Percentiles rank a stretch among this genome's conserved stretches.
Evolutionary conservation across 2,888 invertebrate species (phyloP).

Genomic region (Laspeyria flexula): DNA sequence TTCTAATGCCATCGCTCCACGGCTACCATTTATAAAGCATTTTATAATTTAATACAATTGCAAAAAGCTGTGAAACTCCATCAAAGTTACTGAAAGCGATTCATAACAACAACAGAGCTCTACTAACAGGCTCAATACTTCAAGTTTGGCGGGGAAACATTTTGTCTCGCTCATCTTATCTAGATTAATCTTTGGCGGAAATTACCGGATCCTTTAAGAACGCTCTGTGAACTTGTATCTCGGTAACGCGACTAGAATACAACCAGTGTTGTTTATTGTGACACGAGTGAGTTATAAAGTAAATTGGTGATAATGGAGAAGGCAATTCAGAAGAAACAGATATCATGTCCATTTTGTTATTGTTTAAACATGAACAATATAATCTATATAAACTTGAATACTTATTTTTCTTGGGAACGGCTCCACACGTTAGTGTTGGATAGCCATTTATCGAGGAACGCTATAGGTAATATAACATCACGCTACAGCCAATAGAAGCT

Average conservation of each 20-base stretch:
- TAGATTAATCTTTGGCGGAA: slow-evolving; percentile 21
- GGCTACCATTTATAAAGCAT: too few species aligned
- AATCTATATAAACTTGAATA: too few species aligned
- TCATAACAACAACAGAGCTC: slow-evolving; percentile 2
- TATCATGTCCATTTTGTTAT: neutral
- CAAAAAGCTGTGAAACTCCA: neutral
- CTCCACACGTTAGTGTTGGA: too few species aligned
- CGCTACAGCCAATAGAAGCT: too few species aligned
- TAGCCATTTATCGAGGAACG: too few species aligned
- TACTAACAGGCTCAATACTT: slow-evolving; percentile 4
- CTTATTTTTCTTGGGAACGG: too few species aligned
- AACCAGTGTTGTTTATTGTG: neutral
- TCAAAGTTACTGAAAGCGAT: neutral
- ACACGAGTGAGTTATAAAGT: neutral
- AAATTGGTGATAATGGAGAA: too few species aligned
- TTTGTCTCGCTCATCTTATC: slow-evolving; percentile 21
- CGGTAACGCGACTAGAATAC: slow-evolving; percentile 19
- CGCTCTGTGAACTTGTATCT: slow-evolving; percentile 10
- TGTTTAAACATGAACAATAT: too few species aligned
- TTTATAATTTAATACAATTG: too few species aligned
- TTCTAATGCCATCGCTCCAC: too few species aligned
- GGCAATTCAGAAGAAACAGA: neutral
- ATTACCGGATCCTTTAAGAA: slow-evolving; percentile 12
- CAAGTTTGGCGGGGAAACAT: slow-evolving; percentile 9
- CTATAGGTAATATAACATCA: too few species aligned